Base-by-base conservation (phyloP, 2,797 vertebrate species). In the Astyanax mexicanus region DNA sequence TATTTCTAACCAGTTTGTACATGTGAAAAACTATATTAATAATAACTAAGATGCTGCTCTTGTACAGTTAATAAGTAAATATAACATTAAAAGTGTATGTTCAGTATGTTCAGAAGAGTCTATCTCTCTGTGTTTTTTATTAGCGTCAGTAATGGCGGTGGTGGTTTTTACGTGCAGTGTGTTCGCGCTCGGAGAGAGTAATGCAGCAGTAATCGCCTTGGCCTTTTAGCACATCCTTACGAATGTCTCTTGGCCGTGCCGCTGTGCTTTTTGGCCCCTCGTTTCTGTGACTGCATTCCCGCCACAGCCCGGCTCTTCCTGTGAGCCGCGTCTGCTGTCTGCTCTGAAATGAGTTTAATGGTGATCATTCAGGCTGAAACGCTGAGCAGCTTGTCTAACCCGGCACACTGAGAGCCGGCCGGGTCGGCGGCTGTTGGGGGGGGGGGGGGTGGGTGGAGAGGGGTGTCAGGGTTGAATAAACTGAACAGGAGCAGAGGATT, bases 401-500 rank as follows among this genome's bases (percentile, higher is more conserved):
- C 68, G 47, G 40, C 47, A 66, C 32, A 44, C 58, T 78, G 44
- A 72, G 61, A n/a, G 42, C 68, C 32, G 29, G 25, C 60, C 65
- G 58, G 70, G 60, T 64, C n/a, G 29, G 29, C 37, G 68, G 55
- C 72, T 68, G 71, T 79, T n/a, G n/a, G n/a, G n/a, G n/a, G n/a
- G n/a, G n/a, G n/a, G n/a, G n/a, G n/a, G n/a, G 67, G 82, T 85
- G 83, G 87, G 81, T 80, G 57, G 77, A 86, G 74, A 81, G 85
- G 86, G 90, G 91, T 91, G 91, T 90, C 81, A 86, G 80, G 90
- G 90, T 92, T 82, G 89, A 69, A 84, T 91, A 92, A 91, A 92
- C 88, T 88, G 75, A 81, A 75, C 45, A 81, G 79, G 83, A 85
- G 85, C 65, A 57, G 66, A 61, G 73, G 77, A 74, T 78, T 78